Percentiles rank a stretch among this genome's conserved stretches.
Conservation (phyloP, 64 coral and sea anemone species). For the Orbicella faveolata region DNA sequence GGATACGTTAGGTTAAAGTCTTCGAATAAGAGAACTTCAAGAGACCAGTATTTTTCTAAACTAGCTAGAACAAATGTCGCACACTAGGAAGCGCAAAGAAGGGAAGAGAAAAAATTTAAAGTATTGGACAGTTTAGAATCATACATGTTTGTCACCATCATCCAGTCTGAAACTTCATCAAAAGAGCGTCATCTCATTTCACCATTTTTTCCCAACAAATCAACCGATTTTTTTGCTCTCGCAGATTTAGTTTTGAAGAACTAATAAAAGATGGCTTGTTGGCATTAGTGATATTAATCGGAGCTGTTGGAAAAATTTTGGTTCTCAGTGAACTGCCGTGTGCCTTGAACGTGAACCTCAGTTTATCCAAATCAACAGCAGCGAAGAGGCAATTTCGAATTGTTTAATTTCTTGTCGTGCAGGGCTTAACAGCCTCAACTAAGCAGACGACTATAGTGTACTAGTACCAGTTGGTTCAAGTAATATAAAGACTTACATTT, state of each 20-base stretch:
- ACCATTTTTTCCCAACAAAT: background rate
- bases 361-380: background rate
- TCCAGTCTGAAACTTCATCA: background rate
- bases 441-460: background rate
- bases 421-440: background rate
- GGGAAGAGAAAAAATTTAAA: background rate
- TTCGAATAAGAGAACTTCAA: background rate
- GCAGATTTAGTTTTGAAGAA: background rate
- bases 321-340: background rate
- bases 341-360: background rate
- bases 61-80: background rate
- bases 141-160: background rate
- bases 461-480: background rate
- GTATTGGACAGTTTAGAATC: background rate
- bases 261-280: background rate
- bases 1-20: background rate
- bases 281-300: background rate
- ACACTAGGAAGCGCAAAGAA: background rate
- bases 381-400: background rate
- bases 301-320: background rate
- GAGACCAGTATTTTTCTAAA: background rate
- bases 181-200: background rate
- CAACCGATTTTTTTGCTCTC: background rate
- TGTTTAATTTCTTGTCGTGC: background rate
- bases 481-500: background rate